These are phyloP conservation scores for Rhinatrema bivittatum DNA, from an alignment of 2,797 vertebrate species.

Conservation along the genomic window DNA sequence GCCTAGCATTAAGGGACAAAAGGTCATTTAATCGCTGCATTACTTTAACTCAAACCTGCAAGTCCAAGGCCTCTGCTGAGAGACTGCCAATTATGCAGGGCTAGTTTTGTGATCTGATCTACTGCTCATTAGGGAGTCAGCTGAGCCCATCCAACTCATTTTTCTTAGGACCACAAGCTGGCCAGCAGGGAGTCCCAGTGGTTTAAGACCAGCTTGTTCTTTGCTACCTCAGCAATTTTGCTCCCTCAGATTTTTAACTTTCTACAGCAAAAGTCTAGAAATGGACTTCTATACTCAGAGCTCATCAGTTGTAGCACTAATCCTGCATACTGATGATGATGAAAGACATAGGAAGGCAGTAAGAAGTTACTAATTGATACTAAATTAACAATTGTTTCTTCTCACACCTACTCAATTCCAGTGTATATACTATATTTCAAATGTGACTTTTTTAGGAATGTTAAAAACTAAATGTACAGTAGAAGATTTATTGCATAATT, in stretches of 20 bases:
- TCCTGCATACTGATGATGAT: neutral
- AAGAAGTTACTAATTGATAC: neutral
- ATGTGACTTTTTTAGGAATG: too few species aligned
- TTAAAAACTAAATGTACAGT: too few species aligned
- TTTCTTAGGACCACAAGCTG: slow-evolving; percentile 36
- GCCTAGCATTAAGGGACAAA: slow-evolving; percentile 24
- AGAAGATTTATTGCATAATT: too few species aligned
- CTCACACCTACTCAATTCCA: too few species aligned
- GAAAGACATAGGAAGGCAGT: neutral
- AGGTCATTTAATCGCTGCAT: slow-evolving; percentile 36
- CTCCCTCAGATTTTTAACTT: slow-evolving; percentile 26
- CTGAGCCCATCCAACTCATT: slow-evolving; percentile 38
- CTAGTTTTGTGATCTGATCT: slow-evolving; percentile 46
- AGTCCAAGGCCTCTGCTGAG: slow-evolving; percentile 19
- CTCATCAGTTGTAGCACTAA: slow-evolving; percentile 1
- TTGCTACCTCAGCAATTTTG: slow-evolving; percentile 49
- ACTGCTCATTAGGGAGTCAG: slow-evolving; percentile 37
- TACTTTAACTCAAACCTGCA: slow-evolving; percentile 31
- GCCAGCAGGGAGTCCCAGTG: slow-evolving; percentile 35
- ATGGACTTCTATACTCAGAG: slow-evolving; percentile 2
- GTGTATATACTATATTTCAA: too few species aligned
- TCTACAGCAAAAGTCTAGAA: slow-evolving; percentile 18
- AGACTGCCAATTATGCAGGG: slow-evolving; percentile 43
- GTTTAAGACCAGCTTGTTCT: slow-evolving; percentile 15
- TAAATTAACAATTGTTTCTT: neutral